Evolutionary conservation across 2,113 vertebrate species (phyloP), one percentile per base, ranked within the genome.

Genomic region (Rynchops niger): DNA sequence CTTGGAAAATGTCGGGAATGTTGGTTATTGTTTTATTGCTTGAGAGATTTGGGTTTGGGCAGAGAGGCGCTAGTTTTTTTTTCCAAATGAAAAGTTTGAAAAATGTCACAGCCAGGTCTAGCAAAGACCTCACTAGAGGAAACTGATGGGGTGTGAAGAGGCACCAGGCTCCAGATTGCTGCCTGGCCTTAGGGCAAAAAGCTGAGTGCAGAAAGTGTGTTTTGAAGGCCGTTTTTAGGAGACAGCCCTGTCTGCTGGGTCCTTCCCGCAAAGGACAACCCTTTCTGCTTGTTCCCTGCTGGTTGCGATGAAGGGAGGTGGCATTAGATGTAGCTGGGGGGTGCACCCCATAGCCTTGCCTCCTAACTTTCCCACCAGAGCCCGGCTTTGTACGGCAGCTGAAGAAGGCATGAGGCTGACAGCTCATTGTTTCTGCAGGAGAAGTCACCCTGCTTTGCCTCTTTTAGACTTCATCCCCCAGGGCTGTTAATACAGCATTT

Each of bases 401-500:
- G 3, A 34, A 77, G 47, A 59, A 93, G 52, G 49, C 32, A 34
- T 73, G 63, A 49, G 55, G 22, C 65, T 95, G 70, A 67, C 81
- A 92, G 52, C 82, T 93, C 65, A 53, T 81, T 89, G 50, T 71
- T 95, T 95, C 91, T 96, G 53, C 76, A 65, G 52, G n/a, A 94
- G 71, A 80, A 86, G 36, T 78, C 78, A 52, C 49, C 82, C 85
- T 95, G 93, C 92, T 94, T 91, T 94, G 80, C 84, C 82, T 88
- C 19, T 86, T 85, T 91, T 86, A 96, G 85, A 77, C 59, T 94
- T 94, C 74, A 71, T 70, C 82, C 67, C 87, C 82, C 66, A 67
- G 89, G 89, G 87, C 71, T 78, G 38, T 93, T 93, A 96, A 88
- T 82, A 52, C 66, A 82, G 80, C 42, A 36, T 92, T 95, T 94